phyloP scores from a whole-genome alignment of 2,888 invertebrate species.

The Spodoptera exigua region DNA sequence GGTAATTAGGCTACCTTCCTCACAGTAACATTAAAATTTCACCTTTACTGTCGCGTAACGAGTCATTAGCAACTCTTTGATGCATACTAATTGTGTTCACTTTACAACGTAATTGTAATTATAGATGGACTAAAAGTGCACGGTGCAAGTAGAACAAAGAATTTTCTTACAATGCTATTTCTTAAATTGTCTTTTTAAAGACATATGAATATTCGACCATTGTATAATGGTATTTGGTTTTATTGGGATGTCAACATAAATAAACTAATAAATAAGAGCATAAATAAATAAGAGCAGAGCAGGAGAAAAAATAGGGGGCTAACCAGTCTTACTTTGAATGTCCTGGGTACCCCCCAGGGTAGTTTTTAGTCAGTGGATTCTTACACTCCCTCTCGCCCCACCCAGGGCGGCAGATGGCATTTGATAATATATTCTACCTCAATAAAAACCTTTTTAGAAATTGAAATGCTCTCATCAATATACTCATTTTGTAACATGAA shows the following conservation, averaged over 20 bases:
- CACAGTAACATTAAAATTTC: conserved; percentile 82
- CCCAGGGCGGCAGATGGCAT: too few species aligned
- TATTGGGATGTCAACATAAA: too few species aligned
- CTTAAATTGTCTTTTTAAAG: not conserved
- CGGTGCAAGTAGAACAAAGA: conserved; percentile 14
- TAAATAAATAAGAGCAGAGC: too few species aligned
- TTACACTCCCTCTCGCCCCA: too few species aligned
- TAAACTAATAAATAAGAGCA: too few species aligned
- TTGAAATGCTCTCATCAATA: not conserved
- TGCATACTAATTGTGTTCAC: conserved; percentile 76
- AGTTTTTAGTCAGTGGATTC: too few species aligned
- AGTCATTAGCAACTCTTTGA: conserved; percentile 79
- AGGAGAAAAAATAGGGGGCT: too few species aligned
- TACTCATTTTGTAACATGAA: not conserved
- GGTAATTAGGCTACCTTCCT: conserved; percentile 78
- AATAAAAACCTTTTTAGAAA: not conserved
- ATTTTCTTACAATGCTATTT: not conserved
- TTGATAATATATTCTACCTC: too few species aligned
- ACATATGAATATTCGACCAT: not conserved
- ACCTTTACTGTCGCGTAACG: conserved; percentile 70
- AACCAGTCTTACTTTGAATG: too few species aligned
- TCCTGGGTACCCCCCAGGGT: too few species aligned
- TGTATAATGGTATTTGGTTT: not conserved
- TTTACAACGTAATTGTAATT: conserved; percentile 64
- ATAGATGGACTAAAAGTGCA: conserved; percentile 48